Percentiles rank a stretch among this genome's conserved stretches.
Evolutionary conservation across 1,140 invertebrate species (phyloP).

Genomic region (Frieseomelitta varia): DNA sequence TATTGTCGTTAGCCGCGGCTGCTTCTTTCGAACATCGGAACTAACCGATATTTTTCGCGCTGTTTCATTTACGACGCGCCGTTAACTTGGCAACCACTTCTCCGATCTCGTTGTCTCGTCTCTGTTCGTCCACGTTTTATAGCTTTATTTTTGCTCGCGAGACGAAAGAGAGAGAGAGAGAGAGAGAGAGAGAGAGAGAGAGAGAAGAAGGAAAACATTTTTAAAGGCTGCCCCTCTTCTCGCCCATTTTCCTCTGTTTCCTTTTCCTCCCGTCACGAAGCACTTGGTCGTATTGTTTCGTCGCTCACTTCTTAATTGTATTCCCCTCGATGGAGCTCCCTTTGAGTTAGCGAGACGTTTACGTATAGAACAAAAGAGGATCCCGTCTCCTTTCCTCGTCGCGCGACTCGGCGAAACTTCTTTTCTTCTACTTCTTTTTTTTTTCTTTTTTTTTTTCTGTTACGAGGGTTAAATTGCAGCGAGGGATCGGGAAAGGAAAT

Average conservation of each 20-base stretch:
- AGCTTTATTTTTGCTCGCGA: neutral
- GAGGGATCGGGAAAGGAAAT: conserved; percentile 5
- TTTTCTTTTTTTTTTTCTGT: neutral
- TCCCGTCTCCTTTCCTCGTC: neutral
- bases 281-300: conserved; percentile 9
- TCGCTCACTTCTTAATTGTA: conserved; percentile 14
- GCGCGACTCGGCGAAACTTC: neutral
- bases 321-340: conserved; percentile 1
- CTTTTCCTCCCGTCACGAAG: neutral
- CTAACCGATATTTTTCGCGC: neutral
- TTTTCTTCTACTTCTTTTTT: too few species aligned
- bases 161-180: neutral
- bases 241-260: too few species aligned
- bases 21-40: neutral
- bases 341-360: conserved; percentile 7
- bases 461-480: conserved; percentile 20
- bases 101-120: too few species aligned
- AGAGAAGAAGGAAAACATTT: neutral
- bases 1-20: neutral
- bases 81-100: neutral
- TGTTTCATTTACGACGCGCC: neutral
- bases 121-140: neutral
- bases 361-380: conserved; percentile 2
- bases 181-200: too few species aligned
- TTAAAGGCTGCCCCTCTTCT: neutral